Percentiles rank a stretch among this genome's conserved stretches.
phyloP scores from a whole-genome alignment of 1,140 invertebrate species.

The Drosophila takahashii region DNA sequence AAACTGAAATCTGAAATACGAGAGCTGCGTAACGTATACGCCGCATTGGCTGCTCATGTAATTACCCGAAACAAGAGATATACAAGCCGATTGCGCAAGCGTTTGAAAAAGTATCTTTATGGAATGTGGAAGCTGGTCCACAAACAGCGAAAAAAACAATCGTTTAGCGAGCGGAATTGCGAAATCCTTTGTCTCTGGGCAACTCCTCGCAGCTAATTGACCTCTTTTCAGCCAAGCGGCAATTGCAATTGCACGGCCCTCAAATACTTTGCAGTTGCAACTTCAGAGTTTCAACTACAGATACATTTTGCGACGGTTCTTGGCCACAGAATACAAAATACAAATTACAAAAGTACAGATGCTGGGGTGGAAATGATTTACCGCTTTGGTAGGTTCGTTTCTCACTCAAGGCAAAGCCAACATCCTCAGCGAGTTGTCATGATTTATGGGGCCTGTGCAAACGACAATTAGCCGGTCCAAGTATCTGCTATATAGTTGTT shows the following conservation, averaged over 20 bases:
- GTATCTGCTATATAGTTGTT: constrained; percentile 63
- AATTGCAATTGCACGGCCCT: constrained; percentile 81
- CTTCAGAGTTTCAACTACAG: constrained; percentile 44
- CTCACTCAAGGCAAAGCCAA: constrained; percentile 64
- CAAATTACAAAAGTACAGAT: constrained; percentile 40
- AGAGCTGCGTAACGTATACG: constrained; percentile 43
- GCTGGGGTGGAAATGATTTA: constrained; percentile 72
- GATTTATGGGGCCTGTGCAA: constrained; percentile 66
- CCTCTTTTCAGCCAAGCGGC: constrained; percentile 80
- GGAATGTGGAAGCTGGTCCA: constrained; percentile 47
- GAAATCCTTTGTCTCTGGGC: constrained; percentile 47
- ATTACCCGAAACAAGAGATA: constrained; percentile 40
- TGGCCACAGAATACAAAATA: constrained; percentile 42
- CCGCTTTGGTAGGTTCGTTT: constrained; percentile 25
- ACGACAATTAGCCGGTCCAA: constrained; percentile 74
- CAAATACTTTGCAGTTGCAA: constrained; percentile 33
- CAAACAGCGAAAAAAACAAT: constrained; percentile 18
- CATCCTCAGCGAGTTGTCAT: constrained; percentile 74
- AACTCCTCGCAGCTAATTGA: constrained; percentile 71
- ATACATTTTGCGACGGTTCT: constrained; percentile 49
- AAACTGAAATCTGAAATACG: neutral
- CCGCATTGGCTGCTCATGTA: constrained; percentile 42
- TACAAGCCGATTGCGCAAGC: constrained; percentile 27
- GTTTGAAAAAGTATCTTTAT: constrained; percentile 42
- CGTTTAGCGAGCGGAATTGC: constrained; percentile 37